Percentiles rank a stretch among this genome's conserved stretches.
These are phyloP conservation scores for Eufriesea mexicana DNA, from an alignment of 1,140 invertebrate species.

Conservation along the genomic window DNA sequence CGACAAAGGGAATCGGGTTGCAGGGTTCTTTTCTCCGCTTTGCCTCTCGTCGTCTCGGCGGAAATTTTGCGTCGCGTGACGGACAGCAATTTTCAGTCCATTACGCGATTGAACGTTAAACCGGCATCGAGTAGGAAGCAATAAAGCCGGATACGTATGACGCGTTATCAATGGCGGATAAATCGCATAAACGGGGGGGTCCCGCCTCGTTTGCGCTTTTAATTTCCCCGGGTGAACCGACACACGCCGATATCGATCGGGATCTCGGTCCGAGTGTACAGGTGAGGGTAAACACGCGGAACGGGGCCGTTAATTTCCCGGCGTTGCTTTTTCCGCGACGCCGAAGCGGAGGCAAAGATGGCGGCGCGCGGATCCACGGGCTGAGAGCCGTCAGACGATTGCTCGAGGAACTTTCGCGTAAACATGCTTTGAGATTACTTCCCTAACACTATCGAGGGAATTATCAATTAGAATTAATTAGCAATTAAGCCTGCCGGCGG, in stretches of 20 bases:
- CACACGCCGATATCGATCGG: background rate
- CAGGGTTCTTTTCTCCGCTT: too few species aligned
- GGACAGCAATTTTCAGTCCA: constrained; percentile 27
- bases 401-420: constrained; percentile 63
- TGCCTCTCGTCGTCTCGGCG: background rate
- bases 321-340: background rate
- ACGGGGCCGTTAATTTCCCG: background rate
- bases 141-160: constrained; percentile 1
- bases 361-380: constrained; percentile 1
- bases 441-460: constrained; percentile 59
- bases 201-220: too few species aligned
- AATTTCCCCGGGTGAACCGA: too few species aligned
- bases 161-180: background rate
- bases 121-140: constrained; percentile 13
- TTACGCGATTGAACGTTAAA: constrained; percentile 43
- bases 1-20: too few species aligned
- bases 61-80: constrained; percentile 26
- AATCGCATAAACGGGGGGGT: background rate
- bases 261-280: too few species aligned
- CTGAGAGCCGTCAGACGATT: constrained; percentile 48
- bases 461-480: constrained; percentile 75
- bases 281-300: too few species aligned
- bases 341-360: background rate
- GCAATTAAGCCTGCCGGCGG: constrained; percentile 66
- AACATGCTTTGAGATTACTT: constrained; percentile 68